Evolutionary conservation across 2,888 invertebrate species (phyloP), one percentile per base, ranked within the genome.

Genomic region (Disparrhopalites patrizii): DNA sequence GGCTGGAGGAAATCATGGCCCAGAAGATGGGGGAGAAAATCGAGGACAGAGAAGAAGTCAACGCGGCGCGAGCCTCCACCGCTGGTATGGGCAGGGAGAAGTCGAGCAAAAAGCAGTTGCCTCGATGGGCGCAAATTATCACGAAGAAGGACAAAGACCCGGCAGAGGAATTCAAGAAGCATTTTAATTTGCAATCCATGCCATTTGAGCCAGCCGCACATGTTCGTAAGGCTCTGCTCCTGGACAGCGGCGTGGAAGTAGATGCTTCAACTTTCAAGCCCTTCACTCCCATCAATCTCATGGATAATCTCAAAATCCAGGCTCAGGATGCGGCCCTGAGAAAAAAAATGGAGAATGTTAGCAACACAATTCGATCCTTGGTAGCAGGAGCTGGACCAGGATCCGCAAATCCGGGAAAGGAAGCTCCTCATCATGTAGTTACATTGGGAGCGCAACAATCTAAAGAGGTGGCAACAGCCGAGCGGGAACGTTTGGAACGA

Each of bases 1-100:
- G 61, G 61, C 15, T 61, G 1, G 61, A 61, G 33, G 61, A 61
- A 13, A 30, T 61, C 4, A 51, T 61, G 51, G 31, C 51, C 13
- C 18, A 50, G 3, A 61, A 61, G 25, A 23, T 61, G n/a, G 58
- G 47, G 18, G 36, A 33, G 55, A 18, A 57, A 15, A 5, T 13
- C 40, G 27, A 23, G 8, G 33, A 15, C 20, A 47, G 23, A 10
- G 8, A 20, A 7, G 10, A 20, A 13, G 23, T 23, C 3, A 47
- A 47, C 7, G 2, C 7, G 28, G 18, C 10, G 13, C n/a, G 54
- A 31, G 5, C 54, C 54, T 23, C 51, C 25, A 27, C 27, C 20
- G 7, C n/a, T 36, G 36, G 36, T 10, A 36, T 36, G 10, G 36
- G 36, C 8, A 36, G 36, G 13, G 36, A 13, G 13, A 36, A 36